These are phyloP conservation scores for Phyllostomus hastatus DNA, from an alignment of 2,113 vertebrate genomes.

Conservation along the genomic window DNA sequence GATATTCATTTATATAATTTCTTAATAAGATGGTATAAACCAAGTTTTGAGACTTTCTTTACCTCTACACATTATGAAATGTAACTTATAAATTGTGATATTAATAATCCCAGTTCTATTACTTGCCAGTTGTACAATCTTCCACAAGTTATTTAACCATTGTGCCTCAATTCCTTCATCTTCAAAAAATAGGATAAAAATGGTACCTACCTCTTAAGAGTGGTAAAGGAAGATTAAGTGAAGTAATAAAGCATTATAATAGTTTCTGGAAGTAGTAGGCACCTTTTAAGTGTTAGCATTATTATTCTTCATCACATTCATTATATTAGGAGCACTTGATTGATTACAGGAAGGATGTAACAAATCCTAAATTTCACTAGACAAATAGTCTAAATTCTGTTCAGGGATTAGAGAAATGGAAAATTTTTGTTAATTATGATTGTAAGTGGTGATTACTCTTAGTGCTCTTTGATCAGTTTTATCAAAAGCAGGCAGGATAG, in stretches of 20 bases:
- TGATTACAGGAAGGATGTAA: neutral
- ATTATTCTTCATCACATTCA: conserved; percentile 23
- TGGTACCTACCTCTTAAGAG: neutral
- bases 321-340: neutral
- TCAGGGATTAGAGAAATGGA: conserved; percentile 9
- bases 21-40: neutral
- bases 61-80: neutral
- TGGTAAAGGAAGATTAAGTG: neutral
- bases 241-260: neutral
- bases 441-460: conserved; percentile 14
- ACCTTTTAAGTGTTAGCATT: neutral
- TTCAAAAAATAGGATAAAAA: neutral
- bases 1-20: neutral
- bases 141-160: neutral
- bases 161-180: neutral
- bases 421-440: conserved; percentile 20
- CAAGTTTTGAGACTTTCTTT: neutral
- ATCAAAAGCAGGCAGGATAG: neutral
- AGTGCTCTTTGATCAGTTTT: neutral
- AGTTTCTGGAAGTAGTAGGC: neutral
- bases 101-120: neutral
- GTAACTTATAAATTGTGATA: neutral
- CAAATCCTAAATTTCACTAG: conserved; percentile 33
- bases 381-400: conserved; percentile 41
- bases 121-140: neutral